These are phyloP conservation scores for Tricholaema leucomelas DNA, from an alignment of 2,113 vertebrate genomes.

Conservation along the genomic window DNA sequence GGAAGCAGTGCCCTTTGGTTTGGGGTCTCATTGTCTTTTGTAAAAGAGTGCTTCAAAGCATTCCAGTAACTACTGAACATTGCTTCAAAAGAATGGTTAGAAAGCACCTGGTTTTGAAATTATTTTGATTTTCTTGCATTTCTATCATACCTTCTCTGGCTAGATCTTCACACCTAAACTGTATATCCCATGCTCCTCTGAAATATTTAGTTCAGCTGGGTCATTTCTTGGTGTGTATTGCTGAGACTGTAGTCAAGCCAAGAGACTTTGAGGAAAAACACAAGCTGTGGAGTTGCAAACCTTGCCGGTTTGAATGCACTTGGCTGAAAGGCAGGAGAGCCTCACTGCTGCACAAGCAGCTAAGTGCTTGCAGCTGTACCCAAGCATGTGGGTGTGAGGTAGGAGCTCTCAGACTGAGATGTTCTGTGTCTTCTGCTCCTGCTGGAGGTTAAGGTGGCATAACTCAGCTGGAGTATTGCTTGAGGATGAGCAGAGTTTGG, in stretches of 20 bases:
- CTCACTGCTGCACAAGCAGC: neutral
- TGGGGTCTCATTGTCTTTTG: neutral
- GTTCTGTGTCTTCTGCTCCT: neutral
- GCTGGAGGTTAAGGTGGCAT: neutral
- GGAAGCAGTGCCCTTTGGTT: neutral
- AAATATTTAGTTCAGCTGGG: neutral
- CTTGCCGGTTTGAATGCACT: neutral
- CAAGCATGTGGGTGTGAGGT: neutral
- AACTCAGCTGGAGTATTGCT: neutral
- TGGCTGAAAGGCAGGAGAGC: neutral
- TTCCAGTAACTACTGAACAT: neutral
- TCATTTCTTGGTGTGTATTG: neutral
- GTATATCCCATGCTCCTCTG: neutral
- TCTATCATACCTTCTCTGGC: neutral
- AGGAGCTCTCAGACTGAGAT: neutral
- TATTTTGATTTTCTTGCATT: neutral
- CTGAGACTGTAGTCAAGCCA: neutral
- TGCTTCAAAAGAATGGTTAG: neutral
- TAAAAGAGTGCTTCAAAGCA: neutral
- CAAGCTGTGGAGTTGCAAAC: neutral
- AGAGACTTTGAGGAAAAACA: neutral
- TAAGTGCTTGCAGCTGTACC: neutral
- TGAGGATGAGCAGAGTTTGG: neutral
- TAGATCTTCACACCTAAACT: neutral
- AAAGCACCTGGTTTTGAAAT: neutral